Base-by-base conservation (phyloP, 2,888 invertebrate species). In the Macropis europaea region DNA sequence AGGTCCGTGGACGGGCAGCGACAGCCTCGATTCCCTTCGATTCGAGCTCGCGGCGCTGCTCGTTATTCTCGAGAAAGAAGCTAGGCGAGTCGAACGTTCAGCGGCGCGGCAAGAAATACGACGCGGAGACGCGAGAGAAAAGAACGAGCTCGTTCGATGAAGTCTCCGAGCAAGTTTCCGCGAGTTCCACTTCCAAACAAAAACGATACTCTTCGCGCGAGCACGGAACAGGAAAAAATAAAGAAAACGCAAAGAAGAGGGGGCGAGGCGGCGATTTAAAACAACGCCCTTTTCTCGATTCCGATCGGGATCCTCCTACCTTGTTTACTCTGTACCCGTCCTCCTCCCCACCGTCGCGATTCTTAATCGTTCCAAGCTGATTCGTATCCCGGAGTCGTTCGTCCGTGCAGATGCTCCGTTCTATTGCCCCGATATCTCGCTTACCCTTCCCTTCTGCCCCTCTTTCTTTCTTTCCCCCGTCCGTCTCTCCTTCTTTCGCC, bases 311-410 rank as follows among this genome's bases (percentile, higher is more conserved):
- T n/a, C 47, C 52, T 57, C 47, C 64, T 52, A 47, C n/a, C 43
- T 45, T 19, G 45, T 24, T 47, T 34, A 22, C 36, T 17, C 28
- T 40, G 43, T 32, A 42, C 22, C 19, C 9, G 17, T 17, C 17
- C 11, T 38, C 11, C 54, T 47, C 43, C n/a, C 3, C 57, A 15
- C 64, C 62, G 54, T 42, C 50, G 43, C 54, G 64, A 62, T 62
- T 66, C 70, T 79, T 79, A 79, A 79, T 79, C 68, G 79, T 64
- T 56, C 50, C 45, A 24, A 60, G 62, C 66, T 63, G 66, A 73
- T 76, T 79, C 68, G 54, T 73, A 79, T 63, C 76, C 64, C 43
- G 56, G 40, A 47, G 30, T 73, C 70, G 72, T 67, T 73, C 63
- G 63, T 61, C 64, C 73, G 68, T 69, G 59, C 68, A 76, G 73